Percentiles rank a stretch among this genome's conserved stretches.
Evolutionary conservation across 2,113 vertebrate genomes (phyloP).

Genomic region (Pholis gunnellus): DNA sequence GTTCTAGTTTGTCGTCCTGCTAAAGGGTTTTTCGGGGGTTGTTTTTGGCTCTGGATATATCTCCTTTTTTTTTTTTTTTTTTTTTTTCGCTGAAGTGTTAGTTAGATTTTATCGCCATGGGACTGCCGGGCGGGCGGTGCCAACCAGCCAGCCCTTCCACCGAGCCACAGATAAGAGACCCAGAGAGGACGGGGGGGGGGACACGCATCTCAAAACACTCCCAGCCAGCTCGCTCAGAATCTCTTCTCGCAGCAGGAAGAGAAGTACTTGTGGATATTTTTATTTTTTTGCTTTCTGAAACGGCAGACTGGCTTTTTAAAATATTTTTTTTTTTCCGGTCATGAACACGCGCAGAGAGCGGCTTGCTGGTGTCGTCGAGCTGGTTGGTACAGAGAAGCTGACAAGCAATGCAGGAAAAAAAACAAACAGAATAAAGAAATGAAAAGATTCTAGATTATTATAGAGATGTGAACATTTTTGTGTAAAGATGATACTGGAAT

Average conservation of each 20-base stretch:
- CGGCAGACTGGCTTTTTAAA: neutral
- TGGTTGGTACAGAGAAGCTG: slow-evolving; percentile 41
- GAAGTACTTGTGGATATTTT: neutral
- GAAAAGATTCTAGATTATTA: slow-evolving; percentile 54
- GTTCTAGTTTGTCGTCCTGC: slow-evolving; percentile 47
- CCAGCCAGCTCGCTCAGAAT: neutral
- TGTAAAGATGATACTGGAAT: slow-evolving; percentile 80
- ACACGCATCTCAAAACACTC: slow-evolving; percentile 2
- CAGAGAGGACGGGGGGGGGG: neutral
- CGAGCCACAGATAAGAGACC: slow-evolving; percentile 26
- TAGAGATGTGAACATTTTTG: slow-evolving; percentile 76
- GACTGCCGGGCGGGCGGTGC: slow-evolving; percentile 71
- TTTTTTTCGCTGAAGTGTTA: slow-evolving; percentile 24
- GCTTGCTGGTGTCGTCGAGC: slow-evolving; percentile 11
- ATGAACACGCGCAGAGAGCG: slow-evolving; percentile 13
- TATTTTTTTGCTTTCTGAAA: neutral
- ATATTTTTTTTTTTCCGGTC: neutral
- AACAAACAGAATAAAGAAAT: slow-evolving; percentile 1
- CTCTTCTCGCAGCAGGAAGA: neutral
- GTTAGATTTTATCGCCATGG: slow-evolving; percentile 58
- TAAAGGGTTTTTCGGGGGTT: slow-evolving; percentile 20
- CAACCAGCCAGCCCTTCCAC: slow-evolving; percentile 50
- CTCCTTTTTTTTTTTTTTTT: neutral
- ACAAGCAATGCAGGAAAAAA: slow-evolving; percentile 40
- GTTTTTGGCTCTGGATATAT: slow-evolving; percentile 29